Conservation (phyloP, 2,113 vertebrate genomes). For the Phainopepla nitens region DNA sequence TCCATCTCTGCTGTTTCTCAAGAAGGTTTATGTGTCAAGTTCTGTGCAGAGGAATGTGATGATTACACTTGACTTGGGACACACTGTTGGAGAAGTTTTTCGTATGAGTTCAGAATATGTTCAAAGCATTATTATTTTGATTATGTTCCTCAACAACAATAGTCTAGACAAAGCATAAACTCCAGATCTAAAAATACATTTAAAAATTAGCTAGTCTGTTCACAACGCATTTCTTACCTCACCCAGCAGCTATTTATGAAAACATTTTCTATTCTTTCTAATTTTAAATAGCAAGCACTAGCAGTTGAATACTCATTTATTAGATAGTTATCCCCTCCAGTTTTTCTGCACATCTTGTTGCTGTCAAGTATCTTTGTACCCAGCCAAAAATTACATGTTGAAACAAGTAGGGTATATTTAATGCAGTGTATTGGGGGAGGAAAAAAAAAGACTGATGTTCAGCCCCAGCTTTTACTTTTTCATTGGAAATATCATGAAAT, state of each 20-base stretch:
- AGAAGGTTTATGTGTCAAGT: background rate
- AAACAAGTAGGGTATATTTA: constrained; percentile 3
- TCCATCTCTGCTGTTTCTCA: background rate
- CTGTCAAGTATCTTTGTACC: constrained; percentile 25
- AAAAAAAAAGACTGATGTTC: background rate
- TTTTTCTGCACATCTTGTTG: constrained; percentile 17
- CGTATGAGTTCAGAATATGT: background rate
- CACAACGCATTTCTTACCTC: constrained; percentile 35
- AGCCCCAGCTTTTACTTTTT: background rate
- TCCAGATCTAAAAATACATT: constrained; percentile 33
- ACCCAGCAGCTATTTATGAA: constrained; percentile 59
- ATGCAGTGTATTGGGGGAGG: background rate
- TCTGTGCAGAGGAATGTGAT: background rate
- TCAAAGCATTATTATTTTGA: background rate
- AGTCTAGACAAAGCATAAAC: constrained; percentile 48
- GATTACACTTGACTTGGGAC: background rate
- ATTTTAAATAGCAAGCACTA: constrained; percentile 40
- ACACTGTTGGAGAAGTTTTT: background rate
- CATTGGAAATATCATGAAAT: background rate
- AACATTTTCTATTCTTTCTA: constrained; percentile 35
- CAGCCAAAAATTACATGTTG: constrained; percentile 16
- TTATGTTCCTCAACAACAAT: constrained; percentile 10
- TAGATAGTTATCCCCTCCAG: background rate
- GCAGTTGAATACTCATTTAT: constrained; percentile 35
- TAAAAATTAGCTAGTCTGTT: constrained; percentile 35